These are phyloP conservation scores for Orchestes rusci DNA, from an alignment of 2,888 invertebrate species.

Conservation along the genomic window DNA sequence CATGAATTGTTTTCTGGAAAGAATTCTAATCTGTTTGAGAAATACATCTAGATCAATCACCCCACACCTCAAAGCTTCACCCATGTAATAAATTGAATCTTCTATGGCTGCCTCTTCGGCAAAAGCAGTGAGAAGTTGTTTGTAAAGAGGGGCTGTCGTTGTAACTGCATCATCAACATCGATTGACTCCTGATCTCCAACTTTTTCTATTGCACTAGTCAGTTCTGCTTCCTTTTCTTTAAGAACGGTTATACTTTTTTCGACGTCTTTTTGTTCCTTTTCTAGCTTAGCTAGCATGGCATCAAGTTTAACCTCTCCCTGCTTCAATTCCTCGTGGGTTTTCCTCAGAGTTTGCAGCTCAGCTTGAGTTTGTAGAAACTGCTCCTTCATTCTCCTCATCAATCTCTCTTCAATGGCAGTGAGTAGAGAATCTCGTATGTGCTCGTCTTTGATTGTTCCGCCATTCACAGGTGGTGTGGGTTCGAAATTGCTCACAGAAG, in stretches of 20 bases:
- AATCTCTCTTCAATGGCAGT: constrained; percentile 96
- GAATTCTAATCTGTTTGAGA: constrained; percentile 87
- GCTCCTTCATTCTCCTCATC: constrained; percentile 77
- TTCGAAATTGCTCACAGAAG: constrained; percentile 11
- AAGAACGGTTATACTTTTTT: constrained; percentile 74
- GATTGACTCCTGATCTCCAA: constrained; percentile 71
- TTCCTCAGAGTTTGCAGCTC: constrained; percentile 83
- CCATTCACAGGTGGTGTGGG: constrained; percentile 7
- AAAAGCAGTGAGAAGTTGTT: constrained; percentile 88
- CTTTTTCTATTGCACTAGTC: constrained; percentile 67
- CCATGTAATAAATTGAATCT: constrained; percentile 97
- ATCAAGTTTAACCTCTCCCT: constrained; percentile 77
- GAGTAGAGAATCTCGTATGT: constrained; percentile 86
- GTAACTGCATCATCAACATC: constrained; percentile 96
- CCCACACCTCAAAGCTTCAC: constrained; percentile 85
- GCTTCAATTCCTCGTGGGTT: constrained; percentile 78
- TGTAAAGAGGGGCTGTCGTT: constrained; percentile 91
- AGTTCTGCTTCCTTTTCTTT: constrained; percentile 85
- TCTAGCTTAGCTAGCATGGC: constrained; percentile 69
- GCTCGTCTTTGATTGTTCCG: constrained; percentile 71
- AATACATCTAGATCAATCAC: constrained; percentile 95
- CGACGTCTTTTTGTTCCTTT: constrained; percentile 70
- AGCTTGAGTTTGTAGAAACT: constrained; percentile 84
- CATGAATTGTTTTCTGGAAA: constrained; percentile 95
- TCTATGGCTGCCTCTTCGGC: constrained; percentile 97